These are phyloP conservation scores for Macrotis lagotis DNA, from an alignment of 2,113 vertebrate genomes.

Conservation along the genomic window DNA sequence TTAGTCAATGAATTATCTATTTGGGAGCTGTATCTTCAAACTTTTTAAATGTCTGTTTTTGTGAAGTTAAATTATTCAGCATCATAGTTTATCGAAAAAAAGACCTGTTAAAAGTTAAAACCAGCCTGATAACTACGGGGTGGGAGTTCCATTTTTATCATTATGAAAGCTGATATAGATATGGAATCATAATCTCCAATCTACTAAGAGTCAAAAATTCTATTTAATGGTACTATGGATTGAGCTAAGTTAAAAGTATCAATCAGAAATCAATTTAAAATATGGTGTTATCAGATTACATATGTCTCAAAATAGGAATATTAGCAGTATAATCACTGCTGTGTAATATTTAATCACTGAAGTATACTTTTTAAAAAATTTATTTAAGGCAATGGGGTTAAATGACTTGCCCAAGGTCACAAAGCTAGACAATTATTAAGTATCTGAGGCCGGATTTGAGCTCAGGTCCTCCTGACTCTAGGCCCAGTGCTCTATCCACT, in stretches of 20 bases:
- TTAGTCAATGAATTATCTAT: neutral
- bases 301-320: neutral
- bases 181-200: neutral
- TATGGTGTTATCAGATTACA: neutral
- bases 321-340: no score
- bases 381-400: no score
- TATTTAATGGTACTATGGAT: neutral
- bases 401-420: no score
- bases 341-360: no score
- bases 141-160: neutral
- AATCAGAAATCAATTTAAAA: neutral
- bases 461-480: no score
- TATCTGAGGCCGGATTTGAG: no score
- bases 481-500: no score
- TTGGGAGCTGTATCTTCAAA: neutral
- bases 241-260: neutral
- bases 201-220: neutral
- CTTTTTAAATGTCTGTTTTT: constrained; percentile 27
- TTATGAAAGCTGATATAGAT: neutral
- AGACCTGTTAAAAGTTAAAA: neutral
- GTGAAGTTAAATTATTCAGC: constrained; percentile 23
- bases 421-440: no score
- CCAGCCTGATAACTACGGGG: neutral
- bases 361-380: no score
- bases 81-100: constrained; percentile 36